Percentiles rank a stretch among this genome's conserved stretches.
Evolutionary conservation across 2,797 vertebrate genomes (phyloP).

Genomic region (Coendou prehensilis): DNA sequence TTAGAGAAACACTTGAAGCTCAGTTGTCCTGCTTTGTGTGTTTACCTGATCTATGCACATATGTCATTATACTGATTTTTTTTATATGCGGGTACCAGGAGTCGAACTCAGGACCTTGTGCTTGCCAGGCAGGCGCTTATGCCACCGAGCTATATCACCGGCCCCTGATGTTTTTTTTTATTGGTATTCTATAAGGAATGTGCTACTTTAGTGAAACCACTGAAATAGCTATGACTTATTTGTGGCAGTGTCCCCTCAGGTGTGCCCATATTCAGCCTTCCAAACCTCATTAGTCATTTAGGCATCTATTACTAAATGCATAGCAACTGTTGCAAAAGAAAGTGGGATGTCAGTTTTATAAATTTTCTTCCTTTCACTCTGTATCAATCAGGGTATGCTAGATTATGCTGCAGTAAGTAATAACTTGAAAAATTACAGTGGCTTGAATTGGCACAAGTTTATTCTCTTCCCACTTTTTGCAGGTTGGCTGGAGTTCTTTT

Average conservation of each 20-base stretch:
- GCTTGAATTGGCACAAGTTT: background rate
- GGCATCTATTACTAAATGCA: slow-evolving; percentile 19
- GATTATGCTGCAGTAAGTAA: background rate
- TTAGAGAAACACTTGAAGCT: background rate
- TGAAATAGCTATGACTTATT: background rate
- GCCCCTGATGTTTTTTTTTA: background rate
- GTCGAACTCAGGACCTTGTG: no score
- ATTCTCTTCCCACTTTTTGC: background rate
- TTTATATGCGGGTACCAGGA: background rate
- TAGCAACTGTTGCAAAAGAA: background rate
- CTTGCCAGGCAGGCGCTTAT: no score
- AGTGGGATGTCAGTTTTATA: background rate
- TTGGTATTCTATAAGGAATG: background rate
- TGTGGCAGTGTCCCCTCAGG: background rate
- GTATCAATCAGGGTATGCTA: background rate
- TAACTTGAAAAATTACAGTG: slow-evolving; percentile 16
- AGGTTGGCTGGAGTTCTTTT: background rate
- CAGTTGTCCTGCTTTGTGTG: background rate
- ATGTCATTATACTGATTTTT: background rate
- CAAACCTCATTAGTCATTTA: background rate
- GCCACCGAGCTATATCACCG: no score
- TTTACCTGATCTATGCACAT: background rate
- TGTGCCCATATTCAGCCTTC: slow-evolving; percentile 9
- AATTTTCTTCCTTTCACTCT: background rate
- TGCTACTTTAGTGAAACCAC: background rate